phyloP scores from a whole-genome alignment of 1,140 invertebrate species.

The Drosophila littoralis region DNA sequence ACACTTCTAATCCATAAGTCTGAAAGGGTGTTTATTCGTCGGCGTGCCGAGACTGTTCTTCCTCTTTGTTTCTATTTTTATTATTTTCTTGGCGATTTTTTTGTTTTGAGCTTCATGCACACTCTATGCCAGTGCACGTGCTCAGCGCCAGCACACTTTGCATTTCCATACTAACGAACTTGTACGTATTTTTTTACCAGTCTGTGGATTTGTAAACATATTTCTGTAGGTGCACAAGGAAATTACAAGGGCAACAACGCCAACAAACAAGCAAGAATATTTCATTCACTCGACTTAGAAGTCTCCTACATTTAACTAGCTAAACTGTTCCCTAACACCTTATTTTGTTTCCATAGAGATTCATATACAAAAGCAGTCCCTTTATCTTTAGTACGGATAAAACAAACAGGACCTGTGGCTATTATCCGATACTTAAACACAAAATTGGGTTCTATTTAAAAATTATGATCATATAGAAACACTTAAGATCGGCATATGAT shows the following conservation, averaged over 20 bases:
- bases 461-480: no score
- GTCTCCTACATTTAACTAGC: background rate
- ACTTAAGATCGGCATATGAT: no score
- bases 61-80: background rate
- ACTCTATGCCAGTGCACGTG: constrained; percentile 54
- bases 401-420: no score
- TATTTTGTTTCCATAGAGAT: no score
- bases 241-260: constrained; percentile 25
- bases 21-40: background rate
- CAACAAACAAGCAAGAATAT: constrained; percentile 29
- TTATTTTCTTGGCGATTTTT: background rate
- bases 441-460: no score
- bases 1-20: no score
- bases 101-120: constrained; percentile 50
- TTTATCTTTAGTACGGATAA: no score
- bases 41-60: no score
- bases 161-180: constrained; percentile 23
- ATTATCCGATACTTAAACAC: no score
- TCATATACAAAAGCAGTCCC: no score
- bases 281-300: background rate
- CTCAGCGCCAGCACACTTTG: constrained; percentile 39
- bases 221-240: constrained; percentile 38
- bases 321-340: no score
- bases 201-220: constrained; percentile 47
- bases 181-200: background rate